Base-by-base conservation (phyloP, 2,797 vertebrate species). In the Sebastes nivosus region DNA sequence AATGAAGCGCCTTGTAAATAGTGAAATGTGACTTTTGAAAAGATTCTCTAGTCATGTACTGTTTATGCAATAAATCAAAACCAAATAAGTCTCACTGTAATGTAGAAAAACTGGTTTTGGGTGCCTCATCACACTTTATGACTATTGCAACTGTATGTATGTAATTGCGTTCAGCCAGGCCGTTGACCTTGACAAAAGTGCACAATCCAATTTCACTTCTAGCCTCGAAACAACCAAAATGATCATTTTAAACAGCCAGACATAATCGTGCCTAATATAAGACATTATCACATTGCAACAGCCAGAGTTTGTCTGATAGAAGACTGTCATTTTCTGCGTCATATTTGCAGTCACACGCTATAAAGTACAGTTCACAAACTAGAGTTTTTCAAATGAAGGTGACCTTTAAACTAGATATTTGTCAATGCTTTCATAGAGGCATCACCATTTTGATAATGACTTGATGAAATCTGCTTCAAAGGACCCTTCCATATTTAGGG, bases 401-500 rank as follows among this genome's bases (percentile, higher is more conserved):
- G 77, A 84, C 86, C 87, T 90, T 90, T 87, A 66, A 77, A 76
- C 72, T 25, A 25, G 16, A 72, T 67, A 77, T 86, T 80, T 83
- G 79, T 82, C 86, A 80, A 27, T 61, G 55, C 58, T 86, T 86
- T 82, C 75, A 84, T 71, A 68, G 68, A 85, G 38, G 66, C 70
- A 67, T 90, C 72, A 66, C 75, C 79, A 73, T 88, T 87, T 82
- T 83, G 73, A 73, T 89, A 87, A 89, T 59, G 67, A 89, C 82
- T 90, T 84, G 32, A 84, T 88, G 80, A 87, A 85, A 90, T 89
- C 75, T 77, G 88, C 80, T 83, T 87, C 55, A 86, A 80, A 87
- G 72, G 71, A 76, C 75, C 57, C 79, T 84, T 81, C 77, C 80
- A 88, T 75, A 86, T 90, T 86, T 67, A 55, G 87, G 87, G 70